A percentile compares a stretch with the other conserved stretches of the same genome.
These are phyloP conservation scores for Nymphalis c-album DNA, from an alignment of 2,888 invertebrate species.

Conservation along the genomic window DNA sequence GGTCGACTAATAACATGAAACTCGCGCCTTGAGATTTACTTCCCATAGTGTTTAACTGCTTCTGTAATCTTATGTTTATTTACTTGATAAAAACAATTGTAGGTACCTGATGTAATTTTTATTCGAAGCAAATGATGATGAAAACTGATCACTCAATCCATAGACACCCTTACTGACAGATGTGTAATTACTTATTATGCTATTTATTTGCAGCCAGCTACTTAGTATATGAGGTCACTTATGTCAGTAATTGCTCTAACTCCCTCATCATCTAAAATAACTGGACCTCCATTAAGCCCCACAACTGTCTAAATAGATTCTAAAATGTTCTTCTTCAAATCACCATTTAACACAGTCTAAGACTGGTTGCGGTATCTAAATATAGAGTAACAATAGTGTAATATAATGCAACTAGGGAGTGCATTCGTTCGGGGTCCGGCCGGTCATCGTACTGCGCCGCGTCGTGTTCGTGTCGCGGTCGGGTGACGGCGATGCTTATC, in stretches of 20 bases:
- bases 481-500: conserved; percentile 76
- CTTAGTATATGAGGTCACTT: no score
- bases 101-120: no score
- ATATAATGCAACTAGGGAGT: conserved; percentile 44
- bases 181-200: no score
- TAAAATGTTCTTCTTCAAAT: no score
- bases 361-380: conserved; percentile 24
- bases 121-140: no score
- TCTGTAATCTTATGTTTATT: conserved; percentile 44
- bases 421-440: conserved; percentile 38
- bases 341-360: neutral
- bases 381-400: conserved; percentile 32
- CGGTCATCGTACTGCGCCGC: conserved; percentile 71
- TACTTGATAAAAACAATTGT: conserved; percentile 1
- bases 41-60: conserved; percentile 60
- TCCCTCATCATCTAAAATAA: no score
- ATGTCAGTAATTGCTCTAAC: no score
- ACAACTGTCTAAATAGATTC: no score
- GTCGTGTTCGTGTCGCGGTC: conserved; percentile 68
- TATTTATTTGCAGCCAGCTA: no score
- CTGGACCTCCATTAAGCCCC: no score
- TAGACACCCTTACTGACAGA: no score
- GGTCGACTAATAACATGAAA: conserved; percentile 49
- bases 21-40: conserved; percentile 60
- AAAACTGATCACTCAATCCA: no score